A percentile compares a stretch with the other conserved stretches of the same genome.
Evolutionary conservation across 2,113 vertebrate species (phyloP).

Genomic region (Phodopus roborovskii): DNA sequence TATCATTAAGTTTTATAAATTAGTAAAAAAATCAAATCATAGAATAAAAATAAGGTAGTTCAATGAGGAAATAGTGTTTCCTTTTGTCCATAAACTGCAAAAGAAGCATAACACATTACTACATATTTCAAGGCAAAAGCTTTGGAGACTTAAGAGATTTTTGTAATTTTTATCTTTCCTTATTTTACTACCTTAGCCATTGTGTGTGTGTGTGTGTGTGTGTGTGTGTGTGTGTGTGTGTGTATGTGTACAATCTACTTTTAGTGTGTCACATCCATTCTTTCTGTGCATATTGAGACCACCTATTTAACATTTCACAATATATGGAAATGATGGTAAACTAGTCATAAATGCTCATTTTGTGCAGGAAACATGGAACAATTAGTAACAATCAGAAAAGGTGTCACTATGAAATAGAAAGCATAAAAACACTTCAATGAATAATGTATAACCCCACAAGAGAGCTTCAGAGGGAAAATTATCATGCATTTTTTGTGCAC

Average conservation of each 20-base stretch:
- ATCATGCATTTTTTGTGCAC: not conserved
- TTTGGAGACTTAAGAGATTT: not conserved
- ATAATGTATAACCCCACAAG: not conserved
- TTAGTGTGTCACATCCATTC: not conserved
- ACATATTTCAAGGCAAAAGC: slow-evolving; percentile 24
- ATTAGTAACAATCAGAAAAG: not conserved
- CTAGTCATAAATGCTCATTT: not conserved
- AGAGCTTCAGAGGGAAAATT: not conserved
- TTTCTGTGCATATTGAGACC: slow-evolving; percentile 48
- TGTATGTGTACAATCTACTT: not conserved
- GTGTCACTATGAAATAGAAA: not conserved
- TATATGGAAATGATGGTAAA: slow-evolving; percentile 16
- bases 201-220: not conserved
- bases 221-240: not conserved
- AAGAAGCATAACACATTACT: not conserved
- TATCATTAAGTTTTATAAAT: not conserved
- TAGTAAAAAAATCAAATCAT: slow-evolving; percentile 4
- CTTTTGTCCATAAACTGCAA: slow-evolving; percentile 11
- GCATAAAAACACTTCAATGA: not conserved
- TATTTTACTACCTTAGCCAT: slow-evolving; percentile 19
- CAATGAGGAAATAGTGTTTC: slow-evolving; percentile 41
- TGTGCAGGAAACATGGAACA: not conserved
- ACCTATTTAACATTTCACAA: not conserved
- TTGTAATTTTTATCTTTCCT: slow-evolving; percentile 32
- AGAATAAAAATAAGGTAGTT: slow-evolving; percentile 57